phyloP scores from a whole-genome alignment of 2,888 invertebrate genomes.

The Philhelius pedissequus region DNA sequence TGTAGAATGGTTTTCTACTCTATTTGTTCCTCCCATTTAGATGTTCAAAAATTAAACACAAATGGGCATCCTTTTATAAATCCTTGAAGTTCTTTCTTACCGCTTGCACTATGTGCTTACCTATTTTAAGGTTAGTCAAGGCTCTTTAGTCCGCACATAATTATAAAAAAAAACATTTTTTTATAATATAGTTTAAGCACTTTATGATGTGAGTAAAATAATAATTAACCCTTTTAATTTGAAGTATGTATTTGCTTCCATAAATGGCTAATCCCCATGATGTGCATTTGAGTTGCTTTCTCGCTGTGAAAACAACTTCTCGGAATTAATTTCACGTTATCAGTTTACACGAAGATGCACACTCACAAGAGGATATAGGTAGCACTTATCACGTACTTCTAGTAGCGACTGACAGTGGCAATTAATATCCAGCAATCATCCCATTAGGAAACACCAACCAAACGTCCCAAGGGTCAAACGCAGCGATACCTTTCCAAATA shows the following conservation, averaged over 20 bases:
- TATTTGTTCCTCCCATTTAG: too few relatives aligned
- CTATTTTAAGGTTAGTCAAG: too few relatives aligned
- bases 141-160: too few relatives aligned
- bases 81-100: too few relatives aligned
- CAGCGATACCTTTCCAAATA: constrained; percentile 45
- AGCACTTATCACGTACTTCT: constrained; percentile 69
- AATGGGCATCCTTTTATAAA: too few relatives aligned
- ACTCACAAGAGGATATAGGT: constrained; percentile 37
- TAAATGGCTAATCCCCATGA: constrained; percentile 17
- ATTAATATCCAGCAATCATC: constrained; percentile 67
- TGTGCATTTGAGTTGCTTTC: constrained; percentile 2
- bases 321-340: constrained; percentile 67
- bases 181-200: too few relatives aligned
- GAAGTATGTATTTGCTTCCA: neutral
- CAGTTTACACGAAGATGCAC: constrained; percentile 48
- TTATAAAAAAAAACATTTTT: too few relatives aligned
- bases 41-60: too few relatives aligned
- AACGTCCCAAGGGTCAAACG: constrained; percentile 46
- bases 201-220: too few relatives aligned
- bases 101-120: too few relatives aligned
- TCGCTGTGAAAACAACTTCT: constrained; percentile 57
- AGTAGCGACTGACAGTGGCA: constrained; percentile 67
- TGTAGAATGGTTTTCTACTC: too few relatives aligned
- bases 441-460: constrained; percentile 57
- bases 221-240: neutral